Evolutionary conservation across 2,888 invertebrate species (phyloP).

Genomic region (Drosophila diplacantha): DNA sequence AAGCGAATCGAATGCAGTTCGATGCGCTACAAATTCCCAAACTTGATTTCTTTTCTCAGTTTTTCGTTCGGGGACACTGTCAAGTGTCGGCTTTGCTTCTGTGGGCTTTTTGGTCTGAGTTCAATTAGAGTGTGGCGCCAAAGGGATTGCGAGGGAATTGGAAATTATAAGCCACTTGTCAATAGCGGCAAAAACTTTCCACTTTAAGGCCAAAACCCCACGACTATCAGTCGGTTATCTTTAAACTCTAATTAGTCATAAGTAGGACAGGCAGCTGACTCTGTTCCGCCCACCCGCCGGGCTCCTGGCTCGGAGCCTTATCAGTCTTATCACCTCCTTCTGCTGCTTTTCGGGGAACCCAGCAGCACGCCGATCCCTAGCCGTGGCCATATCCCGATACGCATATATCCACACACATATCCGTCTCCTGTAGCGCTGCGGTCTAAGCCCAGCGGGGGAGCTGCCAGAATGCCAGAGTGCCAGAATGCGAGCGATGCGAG

Average conservation of each 20-base stretch:
- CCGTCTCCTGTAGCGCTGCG: conserved; percentile 62
- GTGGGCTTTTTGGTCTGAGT: conserved; percentile 1
- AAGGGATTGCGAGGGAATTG: not conserved
- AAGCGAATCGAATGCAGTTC: conserved; percentile 60
- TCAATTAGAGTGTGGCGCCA: conserved; percentile 32
- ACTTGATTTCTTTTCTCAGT: conserved; percentile 1
- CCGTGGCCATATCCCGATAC: conserved; percentile 21
- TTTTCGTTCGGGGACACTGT: conserved; percentile 27
- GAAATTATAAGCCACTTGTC: not conserved
- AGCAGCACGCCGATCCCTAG: conserved; percentile 20
- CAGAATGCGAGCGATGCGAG: conserved; percentile 23
- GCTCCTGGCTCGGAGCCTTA: conserved; percentile 48
- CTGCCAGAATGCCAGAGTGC: conserved; percentile 12
- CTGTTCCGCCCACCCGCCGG: conserved; percentile 20
- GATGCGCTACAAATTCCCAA: conserved; percentile 35
- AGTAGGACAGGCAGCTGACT: conserved; percentile 47
- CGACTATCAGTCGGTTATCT: conserved; percentile 20
- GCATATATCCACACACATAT: conserved; percentile 39
- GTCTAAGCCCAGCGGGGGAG: conserved; percentile 59
- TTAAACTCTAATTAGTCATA: conserved; percentile 49
- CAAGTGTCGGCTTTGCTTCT: conserved; percentile 48
- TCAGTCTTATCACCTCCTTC: conserved; percentile 30
- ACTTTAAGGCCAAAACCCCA: not conserved
- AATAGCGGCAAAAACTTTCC: not conserved
- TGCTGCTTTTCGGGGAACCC: conserved; percentile 40